Evolutionary conservation across 2,797 vertebrate genomes (phyloP), one percentile per base, ranked within the genome.

Genomic region (Lophius americanus): DNA sequence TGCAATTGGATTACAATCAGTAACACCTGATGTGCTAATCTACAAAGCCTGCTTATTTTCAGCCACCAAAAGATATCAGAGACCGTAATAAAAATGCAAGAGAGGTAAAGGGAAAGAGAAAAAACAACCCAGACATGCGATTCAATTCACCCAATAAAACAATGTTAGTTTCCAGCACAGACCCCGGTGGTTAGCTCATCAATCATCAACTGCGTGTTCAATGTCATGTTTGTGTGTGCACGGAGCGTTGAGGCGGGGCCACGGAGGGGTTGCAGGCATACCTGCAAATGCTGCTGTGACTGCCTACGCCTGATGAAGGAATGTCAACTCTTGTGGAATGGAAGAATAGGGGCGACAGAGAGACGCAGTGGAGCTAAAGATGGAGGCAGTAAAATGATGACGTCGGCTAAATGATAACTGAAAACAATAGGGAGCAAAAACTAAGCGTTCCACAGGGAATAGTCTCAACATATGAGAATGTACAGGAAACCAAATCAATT

Each of bases 401-500:
- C 85, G 93, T 95, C 93, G 92, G 93, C 93, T 93, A 90, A 94
- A 94, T 92, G 92, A 94, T 94, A 95, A 77, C 48, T 93, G 89
- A 92, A 23, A 92, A 93, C 87, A 92, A 94, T 54, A 37, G 55
- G 46, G 58, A 72, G 51, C 53, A 48, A 82, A 79, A 81, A 53
- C 69, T 83, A 85, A 75, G 38, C 52, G 56, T 23, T 59, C 64
- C 7, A 8, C 50, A 37, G 63, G 68, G 73, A 85, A 64, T 65
- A 60, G 47, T 23, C 66, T 74, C 57, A 52, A 70, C 63, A 72
- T 35, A 54, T 60, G 61, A 71, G 75, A 74, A 81, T 58, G 62
- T 91, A 87, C 88, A 51, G 54, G 41, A 38, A 80, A 75, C 68
- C 52, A 52, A 80, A 85, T 81, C 62, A 76, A 79, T 81, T 64